A percentile compares a stretch with the other conserved stretches of the same genome.
Evolutionary conservation across 1,140 invertebrate species (phyloP).

Genomic region (Piezodorus guildinii): DNA sequence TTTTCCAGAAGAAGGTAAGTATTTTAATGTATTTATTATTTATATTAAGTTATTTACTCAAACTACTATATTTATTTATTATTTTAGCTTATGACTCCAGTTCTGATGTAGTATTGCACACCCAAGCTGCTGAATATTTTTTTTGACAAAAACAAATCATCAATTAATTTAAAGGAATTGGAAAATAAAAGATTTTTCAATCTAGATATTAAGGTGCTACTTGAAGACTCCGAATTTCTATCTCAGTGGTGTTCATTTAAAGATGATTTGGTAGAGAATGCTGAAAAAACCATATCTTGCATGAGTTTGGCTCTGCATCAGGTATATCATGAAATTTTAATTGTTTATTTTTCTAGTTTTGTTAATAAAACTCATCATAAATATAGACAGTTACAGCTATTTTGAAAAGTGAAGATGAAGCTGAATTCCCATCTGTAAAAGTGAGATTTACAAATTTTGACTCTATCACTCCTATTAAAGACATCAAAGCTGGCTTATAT

Average conservation of each 20-base stretch:
- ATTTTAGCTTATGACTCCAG: conserved; percentile 20
- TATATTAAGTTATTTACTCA: neutral
- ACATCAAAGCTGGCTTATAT: conserved; percentile 66
- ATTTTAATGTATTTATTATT: neutral
- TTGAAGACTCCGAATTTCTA: conserved; percentile 45
- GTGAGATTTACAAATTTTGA: conserved; percentile 59
- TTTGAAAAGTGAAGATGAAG: neutral
- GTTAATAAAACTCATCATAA: too few relatives aligned
- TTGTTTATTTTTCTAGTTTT: neutral
- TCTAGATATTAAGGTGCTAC: conserved; percentile 50
- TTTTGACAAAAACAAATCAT: conserved; percentile 40
- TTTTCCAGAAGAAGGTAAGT: conserved; percentile 49
- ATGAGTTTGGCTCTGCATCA: conserved; percentile 63
- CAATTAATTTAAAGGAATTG: conserved; percentile 45
- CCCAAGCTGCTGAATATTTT: conserved; percentile 43
- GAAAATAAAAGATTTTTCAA: conserved; percentile 47
- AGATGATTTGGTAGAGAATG: conserved; percentile 50
- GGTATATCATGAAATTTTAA: conserved; percentile 32
- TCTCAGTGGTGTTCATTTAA: conserved; percentile 48
- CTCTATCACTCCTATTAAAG: conserved; percentile 51
- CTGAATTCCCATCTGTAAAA: conserved; percentile 37
- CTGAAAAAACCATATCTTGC: conserved; percentile 48
- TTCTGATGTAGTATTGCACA: conserved; percentile 37
- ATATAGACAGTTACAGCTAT: neutral
- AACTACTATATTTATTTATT: neutral